phyloP scores from a whole-genome alignment of 2,797 vertebrate genomes.

The Galaxias olidus region DNA sequence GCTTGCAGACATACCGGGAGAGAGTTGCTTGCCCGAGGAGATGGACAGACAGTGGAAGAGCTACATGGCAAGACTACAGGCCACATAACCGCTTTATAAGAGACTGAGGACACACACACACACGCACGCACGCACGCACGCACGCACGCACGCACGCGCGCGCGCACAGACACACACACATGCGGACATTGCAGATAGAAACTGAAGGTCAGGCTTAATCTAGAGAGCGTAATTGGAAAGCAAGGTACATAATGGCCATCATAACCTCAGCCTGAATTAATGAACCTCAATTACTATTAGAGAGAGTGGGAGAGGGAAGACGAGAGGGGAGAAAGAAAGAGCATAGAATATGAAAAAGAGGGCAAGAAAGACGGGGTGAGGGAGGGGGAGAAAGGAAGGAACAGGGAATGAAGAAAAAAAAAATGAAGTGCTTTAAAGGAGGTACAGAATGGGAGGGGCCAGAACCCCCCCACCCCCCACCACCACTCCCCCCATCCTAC shows the following conservation, averaged over 20 bases:
- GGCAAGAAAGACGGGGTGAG: slow-evolving; percentile 35
- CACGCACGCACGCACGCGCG: slow-evolving; percentile 36
- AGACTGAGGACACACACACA: slow-evolving; percentile 48
- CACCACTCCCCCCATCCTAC: too few relatives aligned
- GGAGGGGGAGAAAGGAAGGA: slow-evolving; percentile 42
- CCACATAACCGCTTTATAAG: slow-evolving; percentile 70
- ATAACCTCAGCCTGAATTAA: slow-evolving; percentile 98
- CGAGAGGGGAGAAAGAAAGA: slow-evolving; percentile 45
- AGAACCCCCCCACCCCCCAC: slow-evolving; percentile 36
- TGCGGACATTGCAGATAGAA: slow-evolving; percentile 77
- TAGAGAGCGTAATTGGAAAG: slow-evolving; percentile 99
- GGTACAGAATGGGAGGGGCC: slow-evolving; percentile 35
- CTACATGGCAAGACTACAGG: slow-evolving; percentile 77
- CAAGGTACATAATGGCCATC: slow-evolving; percentile 99
- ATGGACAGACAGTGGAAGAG: slow-evolving; percentile 66
- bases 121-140: background rate
- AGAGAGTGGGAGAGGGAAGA: slow-evolving; percentile 65
- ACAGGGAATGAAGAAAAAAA: slow-evolving; percentile 53
- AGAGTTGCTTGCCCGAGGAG: slow-evolving; percentile 68
- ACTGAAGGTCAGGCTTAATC: slow-evolving; percentile 99
- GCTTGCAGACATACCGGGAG: slow-evolving; percentile 64
- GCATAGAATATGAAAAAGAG: slow-evolving; percentile 60
- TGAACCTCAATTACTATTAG: slow-evolving; percentile 82
- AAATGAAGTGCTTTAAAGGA: slow-evolving; percentile 42
- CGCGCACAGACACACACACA: slow-evolving; percentile 27